Evolutionary conservation across 2,797 vertebrate genomes (phyloP).

Genomic region (Coreius guichenoti): DNA sequence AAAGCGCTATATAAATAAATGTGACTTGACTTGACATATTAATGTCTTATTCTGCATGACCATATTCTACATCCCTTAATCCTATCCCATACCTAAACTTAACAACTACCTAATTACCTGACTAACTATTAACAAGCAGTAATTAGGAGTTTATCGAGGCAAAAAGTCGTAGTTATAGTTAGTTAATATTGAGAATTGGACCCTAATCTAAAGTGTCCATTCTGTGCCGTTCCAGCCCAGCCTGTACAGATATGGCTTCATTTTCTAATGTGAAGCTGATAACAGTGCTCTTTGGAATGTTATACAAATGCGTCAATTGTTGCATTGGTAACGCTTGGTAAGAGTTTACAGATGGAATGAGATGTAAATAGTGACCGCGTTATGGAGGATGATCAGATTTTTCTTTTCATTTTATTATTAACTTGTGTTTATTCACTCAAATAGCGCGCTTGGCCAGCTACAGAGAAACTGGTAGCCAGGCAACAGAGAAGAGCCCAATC

Average conservation of each 20-base stretch:
- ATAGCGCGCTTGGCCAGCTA: neutral
- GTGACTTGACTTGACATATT: too few species aligned
- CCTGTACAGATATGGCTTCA: neutral
- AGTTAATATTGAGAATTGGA: too few species aligned
- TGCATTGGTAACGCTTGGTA: neutral
- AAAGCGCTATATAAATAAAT: too few species aligned
- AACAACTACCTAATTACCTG: too few species aligned
- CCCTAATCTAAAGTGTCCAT: neutral
- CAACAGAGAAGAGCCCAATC: neutral
- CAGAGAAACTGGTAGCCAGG: neutral
- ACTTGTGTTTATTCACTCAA: neutral
- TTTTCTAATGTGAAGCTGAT: neutral
- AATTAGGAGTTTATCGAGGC: too few species aligned
- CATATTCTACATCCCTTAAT: too few species aligned
- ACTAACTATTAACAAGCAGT: too few species aligned
- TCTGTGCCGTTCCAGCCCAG: neutral
- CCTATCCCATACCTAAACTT: too few species aligned
- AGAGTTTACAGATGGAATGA: neutral
- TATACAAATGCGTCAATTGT: neutral
- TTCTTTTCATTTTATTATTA: neutral
- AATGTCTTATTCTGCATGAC: too few species aligned
- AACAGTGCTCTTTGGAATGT: neutral
- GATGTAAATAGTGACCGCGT: neutral
- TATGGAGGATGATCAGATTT: neutral
- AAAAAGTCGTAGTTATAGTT: too few species aligned